Base-by-base conservation (phyloP, 2,113 vertebrate species). In the Notarius lentiginosus region DNA sequence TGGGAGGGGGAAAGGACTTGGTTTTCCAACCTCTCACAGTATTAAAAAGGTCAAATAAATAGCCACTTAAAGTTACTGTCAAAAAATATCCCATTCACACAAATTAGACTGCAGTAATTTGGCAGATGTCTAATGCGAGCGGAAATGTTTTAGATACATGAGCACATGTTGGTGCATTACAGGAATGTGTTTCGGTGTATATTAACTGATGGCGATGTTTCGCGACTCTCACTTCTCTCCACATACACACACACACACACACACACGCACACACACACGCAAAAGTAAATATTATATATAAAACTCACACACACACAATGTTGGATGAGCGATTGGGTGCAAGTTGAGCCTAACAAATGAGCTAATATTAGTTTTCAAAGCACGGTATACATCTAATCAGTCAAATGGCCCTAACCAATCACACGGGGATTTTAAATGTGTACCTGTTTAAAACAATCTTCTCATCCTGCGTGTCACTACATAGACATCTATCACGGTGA, bases 401-500 rank as follows among this genome's bases (percentile, higher is more conserved):
- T 93, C 92, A 92, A 92, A 92, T 90, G 58, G 92, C 88, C 93
- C 92, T 83, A 90, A 89, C 91, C 90, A 89, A 90, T 93, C 92
- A 93, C 91, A 90, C 88, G 79, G 88, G 93, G 92, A 90, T 92
- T 92, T 93, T 93, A 94, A 95, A 94, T 91, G 93, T 92, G 92
- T 95, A 95, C 95, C 93, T 95, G 95, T 93, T 96, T 94, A 94
- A 95, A 95, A 94, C 88, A 94, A 93, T 94, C 92, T 93, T 92
- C 87, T 88, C 88, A 89, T 92, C 91, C 91, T 84, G 90, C 84
- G 56, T 87, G 76, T 53, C 1, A 92, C 75, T 89, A 91, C 90
- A 90, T 94, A 93, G 96, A 95, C 94, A 96, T 96, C 95, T 92
- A 94, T 96, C 95, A 95, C 92, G 51, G 90, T 94, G 95, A 95